Base-by-base conservation (phyloP, 2,113 vertebrate species). In the Centropus bengalensis region DNA sequence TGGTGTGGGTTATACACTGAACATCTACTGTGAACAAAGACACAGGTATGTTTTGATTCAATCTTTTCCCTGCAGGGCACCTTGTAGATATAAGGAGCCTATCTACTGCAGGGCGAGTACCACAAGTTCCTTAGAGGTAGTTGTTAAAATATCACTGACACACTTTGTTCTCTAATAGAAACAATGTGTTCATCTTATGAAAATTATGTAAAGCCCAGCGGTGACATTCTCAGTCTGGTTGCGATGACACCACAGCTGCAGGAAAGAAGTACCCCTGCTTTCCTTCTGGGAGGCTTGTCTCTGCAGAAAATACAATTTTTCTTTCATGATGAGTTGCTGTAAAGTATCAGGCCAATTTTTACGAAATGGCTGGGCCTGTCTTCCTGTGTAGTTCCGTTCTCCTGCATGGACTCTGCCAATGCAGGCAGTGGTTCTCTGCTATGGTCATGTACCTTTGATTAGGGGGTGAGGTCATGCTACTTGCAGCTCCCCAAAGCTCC, bases 401-500 rank as follows among this genome's bases (percentile, higher is more conserved):
- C n/a, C 23, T 36, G 10, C 15, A 32, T 0, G 0, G 32, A 38
- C 10, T 59, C 33, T 32, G 14, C 47, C 32, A 51, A 8, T 15
- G 8, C 30, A 42, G 67, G 40, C 13, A 20, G 32, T 38, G 21
- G 8, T 33, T 79, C 47, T 20, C 56, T 81, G 42, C 23, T 27
- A 7, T 4, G 6, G 30, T 47, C 10, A 7, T 1, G 8, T 7
- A 40, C 23, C 32, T 81, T 74, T 0, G 0, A 3, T 52, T 12
- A 19, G 23, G 55, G 22, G 27, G 13, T 26, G 19, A 10, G 22
- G 10, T 42, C 44, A 13, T 7, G 54, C 23, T 71, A 44, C 30
- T 40, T 60, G 56, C 40, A 40, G 1, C 12, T 74, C 42, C 47
- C 33, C 38, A 36, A 47, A 51, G 63, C 56, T n/a, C n/a, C n/a